Percentiles rank a stretch among this genome's conserved stretches.
These are phyloP conservation scores for Pantelozetes paolii DNA, from an alignment of 2,888 invertebrate species.

Conservation along the genomic window DNA sequence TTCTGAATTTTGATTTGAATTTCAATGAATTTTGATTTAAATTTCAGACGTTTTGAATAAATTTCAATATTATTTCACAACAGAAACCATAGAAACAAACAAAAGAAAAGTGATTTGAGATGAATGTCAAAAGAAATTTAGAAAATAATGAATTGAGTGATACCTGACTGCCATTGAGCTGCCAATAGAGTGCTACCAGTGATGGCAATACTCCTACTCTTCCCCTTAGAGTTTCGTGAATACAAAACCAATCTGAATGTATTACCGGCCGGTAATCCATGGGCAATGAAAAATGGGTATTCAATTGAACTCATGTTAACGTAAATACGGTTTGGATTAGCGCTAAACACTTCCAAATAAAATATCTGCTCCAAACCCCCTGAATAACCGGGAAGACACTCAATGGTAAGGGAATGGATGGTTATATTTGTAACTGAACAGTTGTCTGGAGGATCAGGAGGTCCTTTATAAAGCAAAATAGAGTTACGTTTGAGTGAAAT, in stretches of 20 bases:
- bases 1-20: no score
- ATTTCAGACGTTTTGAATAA: no score
- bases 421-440: conserved; percentile 48
- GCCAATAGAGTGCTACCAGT: conserved; percentile 45
- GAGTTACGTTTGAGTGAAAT: no score
- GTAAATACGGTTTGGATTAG: conserved; percentile 46
- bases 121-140: no score
- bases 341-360: conserved; percentile 47
- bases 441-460: conserved; percentile 47
- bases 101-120: conserved; percentile 35
- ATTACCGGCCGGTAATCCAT: conserved; percentile 46
- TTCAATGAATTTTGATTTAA: no score
- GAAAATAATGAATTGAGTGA: no score
- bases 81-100: no score
- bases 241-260: conserved; percentile 47
- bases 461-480: conserved; percentile 43
- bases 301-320: conserved; percentile 46
- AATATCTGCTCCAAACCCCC: conserved; percentile 48
- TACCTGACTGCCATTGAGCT: no score
- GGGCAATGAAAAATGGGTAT: conserved; percentile 46
- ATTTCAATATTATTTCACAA: no score
- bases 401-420: conserved; percentile 46
- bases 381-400: conserved; percentile 47
- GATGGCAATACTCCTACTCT: conserved; percentile 44
- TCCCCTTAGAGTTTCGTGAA: conserved; percentile 47